phyloP scores from a whole-genome alignment of 1,140 invertebrate genomes.

The Macrotrachela quadricornifera region DNA sequence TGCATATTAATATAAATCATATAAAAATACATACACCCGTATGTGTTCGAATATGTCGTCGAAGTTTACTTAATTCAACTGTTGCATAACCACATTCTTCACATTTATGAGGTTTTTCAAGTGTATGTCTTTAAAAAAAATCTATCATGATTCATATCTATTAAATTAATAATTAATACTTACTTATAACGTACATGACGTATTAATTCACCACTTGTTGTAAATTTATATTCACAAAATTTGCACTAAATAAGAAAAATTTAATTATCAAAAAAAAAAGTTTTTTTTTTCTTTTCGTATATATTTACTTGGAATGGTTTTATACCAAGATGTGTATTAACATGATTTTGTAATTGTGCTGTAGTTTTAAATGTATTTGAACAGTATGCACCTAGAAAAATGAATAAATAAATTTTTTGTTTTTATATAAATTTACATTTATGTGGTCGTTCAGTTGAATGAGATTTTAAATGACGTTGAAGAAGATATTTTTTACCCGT shows the following conservation, averaged over 20 bases:
- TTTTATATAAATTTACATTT: constrained; percentile 84
- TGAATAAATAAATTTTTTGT: too few species aligned
- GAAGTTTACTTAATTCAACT: constrained; percentile 73
- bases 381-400: too few species aligned
- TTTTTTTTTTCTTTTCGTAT: too few species aligned
- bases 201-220: constrained; percentile 78
- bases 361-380: too few species aligned
- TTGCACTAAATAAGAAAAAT: background rate
- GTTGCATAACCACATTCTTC: constrained; percentile 79
- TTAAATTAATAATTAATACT: background rate
- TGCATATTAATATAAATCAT: too few species aligned
- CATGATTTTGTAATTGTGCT: background rate
- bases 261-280: too few species aligned
- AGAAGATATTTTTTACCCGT: constrained; percentile 67
- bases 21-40: constrained; percentile 48
- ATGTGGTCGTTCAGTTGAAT: constrained; percentile 76
- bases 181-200: constrained; percentile 50
- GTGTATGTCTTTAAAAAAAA: constrained; percentile 50
- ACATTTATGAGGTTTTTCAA: constrained; percentile 84
- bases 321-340: constrained; percentile 4
- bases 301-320: background rate
- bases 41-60: constrained; percentile 74
- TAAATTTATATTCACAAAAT: constrained; percentile 68
- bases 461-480: constrained; percentile 76
- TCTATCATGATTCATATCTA: constrained; percentile 26